Evolutionary conservation across 2,888 invertebrate species (phyloP), one percentile per base, ranked within the genome.

Genomic region (Brachypalpus laphriformis): DNA sequence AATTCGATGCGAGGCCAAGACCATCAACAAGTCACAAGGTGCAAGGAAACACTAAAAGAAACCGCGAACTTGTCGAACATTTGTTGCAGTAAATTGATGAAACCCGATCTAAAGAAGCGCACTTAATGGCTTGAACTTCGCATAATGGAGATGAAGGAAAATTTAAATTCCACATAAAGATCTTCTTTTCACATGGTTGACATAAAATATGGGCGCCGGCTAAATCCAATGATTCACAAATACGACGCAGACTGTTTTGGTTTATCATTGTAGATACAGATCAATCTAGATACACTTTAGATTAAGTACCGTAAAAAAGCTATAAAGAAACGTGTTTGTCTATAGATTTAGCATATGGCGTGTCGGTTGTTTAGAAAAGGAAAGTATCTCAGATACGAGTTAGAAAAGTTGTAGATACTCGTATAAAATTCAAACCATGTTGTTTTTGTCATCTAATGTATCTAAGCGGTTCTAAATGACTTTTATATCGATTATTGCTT

Each of bases 151-250:
- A 11, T 1, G 25, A 34, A 8, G 34, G 20, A 3, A 68, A 28
- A 7, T n/a, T n/a, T n/a, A n/a, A n/a, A n/a, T n/a, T n/a, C n/a
- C n/a, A 54, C 28, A 75, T 59, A 68, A 81, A 81, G 75, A 81
- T 14, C 54, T 31, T 22, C 25, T 8, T 56, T 47, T 31, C 34
- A 1, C 18, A 16, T 18, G 8, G 16, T 9, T 25, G 25, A 45
- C 28, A 37, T 47, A 2, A 14, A 2, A 16, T 1, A 40, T 56
- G 31, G 54, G 59, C 72, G 51, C 49, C 37, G 25, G 40, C 20
- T 37, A 16, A 8, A 45, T 20, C 16, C 45, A 59, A 57, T 76
- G 70, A 76, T 57, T 82, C 82, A 76, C 49, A 70, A n/a, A 18
- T 59, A 40, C 34, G 47, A 20, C 28, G 42, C 57, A 57, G 31